A percentile compares a stretch with the other conserved stretches of the same genome.
These are phyloP conservation scores for Tachysurus fulvidraco DNA, from an alignment of 2,113 vertebrate genomes.

Conservation along the genomic window DNA sequence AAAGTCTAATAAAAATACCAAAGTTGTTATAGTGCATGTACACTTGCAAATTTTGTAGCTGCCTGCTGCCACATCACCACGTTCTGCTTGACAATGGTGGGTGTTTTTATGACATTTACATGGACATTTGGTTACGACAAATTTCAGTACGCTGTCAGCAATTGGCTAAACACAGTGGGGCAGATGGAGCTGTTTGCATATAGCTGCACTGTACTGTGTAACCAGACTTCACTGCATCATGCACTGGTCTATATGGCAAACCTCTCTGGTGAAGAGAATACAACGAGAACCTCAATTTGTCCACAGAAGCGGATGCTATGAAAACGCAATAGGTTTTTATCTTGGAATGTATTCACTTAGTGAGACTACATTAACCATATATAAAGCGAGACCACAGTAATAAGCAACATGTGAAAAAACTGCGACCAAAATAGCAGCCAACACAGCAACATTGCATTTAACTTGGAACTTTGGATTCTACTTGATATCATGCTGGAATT, in stretches of 20 bases:
- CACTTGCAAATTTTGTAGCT: not conserved
- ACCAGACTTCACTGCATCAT: not conserved
- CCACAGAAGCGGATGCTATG: not conserved
- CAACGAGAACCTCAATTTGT: not conserved
- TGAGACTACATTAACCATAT: not conserved
- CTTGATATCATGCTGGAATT: not conserved
- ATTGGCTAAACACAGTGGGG: not conserved
- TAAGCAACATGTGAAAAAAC: not conserved
- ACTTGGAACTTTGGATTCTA: not conserved
- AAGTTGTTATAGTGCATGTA: not conserved
- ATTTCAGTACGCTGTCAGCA: not conserved
- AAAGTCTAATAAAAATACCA: not conserved
- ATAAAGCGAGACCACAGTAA: not conserved
- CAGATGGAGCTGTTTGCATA: not conserved
- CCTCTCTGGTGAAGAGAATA: not conserved
- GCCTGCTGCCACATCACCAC: not conserved
- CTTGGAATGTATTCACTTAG: not conserved
- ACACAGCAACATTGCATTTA: not conserved
- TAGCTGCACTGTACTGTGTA: not conserved
- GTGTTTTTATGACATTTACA: constrained; percentile 5
- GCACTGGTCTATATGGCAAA: too few relatives aligned
- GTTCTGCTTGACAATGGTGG: not conserved
- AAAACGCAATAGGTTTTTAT: not conserved
- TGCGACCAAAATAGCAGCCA: not conserved
- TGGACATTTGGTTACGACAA: not conserved